Evolutionary conservation across 1,140 invertebrate species (phyloP).

Genomic region (Cydia pomonella): DNA sequence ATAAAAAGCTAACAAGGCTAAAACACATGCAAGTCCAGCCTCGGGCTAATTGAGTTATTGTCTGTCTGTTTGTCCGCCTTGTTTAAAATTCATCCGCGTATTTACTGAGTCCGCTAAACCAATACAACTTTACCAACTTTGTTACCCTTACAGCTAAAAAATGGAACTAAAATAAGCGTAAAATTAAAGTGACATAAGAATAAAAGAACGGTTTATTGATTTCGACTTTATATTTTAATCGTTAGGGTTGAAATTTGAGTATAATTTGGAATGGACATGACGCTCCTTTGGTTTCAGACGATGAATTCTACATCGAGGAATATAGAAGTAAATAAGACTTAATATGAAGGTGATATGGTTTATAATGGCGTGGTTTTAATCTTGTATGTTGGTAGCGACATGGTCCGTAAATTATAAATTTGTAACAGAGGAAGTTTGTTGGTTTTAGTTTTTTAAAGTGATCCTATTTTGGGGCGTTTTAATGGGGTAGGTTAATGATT

Average conservation of each 20-base stretch:
- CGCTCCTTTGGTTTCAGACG: background rate
- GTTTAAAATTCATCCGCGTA: constrained; percentile 56
- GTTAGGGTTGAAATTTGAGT: background rate
- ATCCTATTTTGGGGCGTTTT: constrained; percentile 42
- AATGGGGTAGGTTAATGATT: constrained; percentile 40
- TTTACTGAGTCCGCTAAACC: constrained; percentile 50
- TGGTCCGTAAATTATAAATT: background rate
- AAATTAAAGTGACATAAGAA: background rate
- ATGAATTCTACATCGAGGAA: background rate
- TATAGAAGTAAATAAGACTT: background rate
- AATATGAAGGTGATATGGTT: background rate
- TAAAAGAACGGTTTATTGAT: background rate
- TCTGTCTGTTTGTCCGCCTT: constrained; percentile 49
- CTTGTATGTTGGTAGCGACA: background rate
- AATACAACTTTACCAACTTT: constrained; percentile 46
- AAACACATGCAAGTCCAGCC: constrained; percentile 47
- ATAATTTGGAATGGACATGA: background rate
- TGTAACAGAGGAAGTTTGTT: constrained; percentile 39
- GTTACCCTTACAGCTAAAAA: background rate
- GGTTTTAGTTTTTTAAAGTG: constrained; percentile 56
- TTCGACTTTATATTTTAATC: background rate
- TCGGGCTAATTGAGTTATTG: constrained; percentile 58
- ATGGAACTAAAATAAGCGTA: background rate
- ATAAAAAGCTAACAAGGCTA: constrained; percentile 32
- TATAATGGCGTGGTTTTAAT: background rate